These are phyloP conservation scores for Semnopithecus entellus DNA, from an alignment of 2,113 vertebrate species.

Conservation along the genomic window DNA sequence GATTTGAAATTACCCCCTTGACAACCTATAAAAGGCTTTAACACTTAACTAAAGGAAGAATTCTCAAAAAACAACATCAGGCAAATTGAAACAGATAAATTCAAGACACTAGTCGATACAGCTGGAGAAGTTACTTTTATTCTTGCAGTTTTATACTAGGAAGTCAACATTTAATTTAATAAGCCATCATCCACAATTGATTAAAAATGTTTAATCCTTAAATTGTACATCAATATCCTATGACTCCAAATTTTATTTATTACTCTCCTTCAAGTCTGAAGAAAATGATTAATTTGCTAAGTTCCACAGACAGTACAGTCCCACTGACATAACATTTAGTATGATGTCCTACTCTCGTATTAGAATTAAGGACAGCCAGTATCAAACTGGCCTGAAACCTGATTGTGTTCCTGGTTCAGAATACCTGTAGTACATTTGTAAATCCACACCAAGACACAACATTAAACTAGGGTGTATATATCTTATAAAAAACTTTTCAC, in stretches of 20 bases:
- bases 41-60: slow-evolving; percentile 25
- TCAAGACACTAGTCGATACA: slow-evolving; percentile 66
- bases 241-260: slow-evolving; percentile 61
- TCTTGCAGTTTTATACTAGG: slow-evolving; percentile 71
- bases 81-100: slow-evolving; percentile 56
- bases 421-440: slow-evolving; percentile 68
- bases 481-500: slow-evolving; percentile 69
- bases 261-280: slow-evolving; percentile 73
- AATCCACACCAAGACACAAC: slow-evolving; percentile 78
- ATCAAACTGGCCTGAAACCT: slow-evolving; percentile 76
- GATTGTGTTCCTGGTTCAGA: slow-evolving; percentile 77
- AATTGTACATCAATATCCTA: slow-evolving; percentile 61
- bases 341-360: slow-evolving; percentile 68
- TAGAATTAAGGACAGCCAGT: slow-evolving; percentile 77
- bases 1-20: slow-evolving; percentile 7
- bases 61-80: slow-evolving; percentile 42
- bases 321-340: slow-evolving; percentile 74
- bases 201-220: slow-evolving; percentile 68
- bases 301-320: slow-evolving; percentile 80
- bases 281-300: slow-evolving; percentile 77
- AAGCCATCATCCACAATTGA: slow-evolving; percentile 74
- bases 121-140: slow-evolving; percentile 72
- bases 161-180: slow-evolving; percentile 70
- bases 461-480: slow-evolving; percentile 76
- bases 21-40: slow-evolving; percentile 4